Percentiles rank a stretch among this genome's conserved stretches.
phyloP scores from a whole-genome alignment of 2,797 vertebrate species.

The Chrysocyon brachyurus region DNA sequence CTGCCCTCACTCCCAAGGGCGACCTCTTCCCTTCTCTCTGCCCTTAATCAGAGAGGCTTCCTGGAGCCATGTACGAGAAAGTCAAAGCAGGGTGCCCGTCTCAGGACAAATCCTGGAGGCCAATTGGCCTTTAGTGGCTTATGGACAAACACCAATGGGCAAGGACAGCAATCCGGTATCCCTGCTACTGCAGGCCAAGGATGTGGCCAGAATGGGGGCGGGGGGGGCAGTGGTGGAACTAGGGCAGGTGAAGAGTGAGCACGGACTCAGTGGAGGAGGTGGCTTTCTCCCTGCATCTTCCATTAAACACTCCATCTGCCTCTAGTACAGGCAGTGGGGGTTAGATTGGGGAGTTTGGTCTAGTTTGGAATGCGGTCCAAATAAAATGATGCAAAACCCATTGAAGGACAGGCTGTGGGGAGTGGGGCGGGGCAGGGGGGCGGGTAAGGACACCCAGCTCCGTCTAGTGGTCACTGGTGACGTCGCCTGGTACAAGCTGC shows the following conservation, averaged over 20 bases:
- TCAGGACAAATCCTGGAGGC: not conserved
- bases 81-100: not conserved
- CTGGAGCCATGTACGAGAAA: fast-evolving
- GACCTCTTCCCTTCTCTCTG: not conserved
- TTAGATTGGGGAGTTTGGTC: not conserved
- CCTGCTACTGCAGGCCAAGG: not conserved
- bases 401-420: not conserved
- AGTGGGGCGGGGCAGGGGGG: not conserved
- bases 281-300: not conserved
- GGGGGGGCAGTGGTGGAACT: too few species aligned
- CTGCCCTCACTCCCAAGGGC: not conserved
- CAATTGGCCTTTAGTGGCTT: not conserved
- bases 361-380: not conserved
- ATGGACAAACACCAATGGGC: fast-evolving
- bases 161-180: not conserved
- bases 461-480: not conserved
- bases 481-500: not conserved
- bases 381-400: not conserved
- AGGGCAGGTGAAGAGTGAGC: not conserved
- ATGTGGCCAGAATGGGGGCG: not conserved
- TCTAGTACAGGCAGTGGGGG: not conserved
- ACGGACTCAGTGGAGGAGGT: fast-evolving
- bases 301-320: not conserved
- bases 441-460: too few species aligned
- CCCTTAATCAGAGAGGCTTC: not conserved